Conservation (phyloP, 1,140 invertebrate species). For the Brachystomella parvula region DNA sequence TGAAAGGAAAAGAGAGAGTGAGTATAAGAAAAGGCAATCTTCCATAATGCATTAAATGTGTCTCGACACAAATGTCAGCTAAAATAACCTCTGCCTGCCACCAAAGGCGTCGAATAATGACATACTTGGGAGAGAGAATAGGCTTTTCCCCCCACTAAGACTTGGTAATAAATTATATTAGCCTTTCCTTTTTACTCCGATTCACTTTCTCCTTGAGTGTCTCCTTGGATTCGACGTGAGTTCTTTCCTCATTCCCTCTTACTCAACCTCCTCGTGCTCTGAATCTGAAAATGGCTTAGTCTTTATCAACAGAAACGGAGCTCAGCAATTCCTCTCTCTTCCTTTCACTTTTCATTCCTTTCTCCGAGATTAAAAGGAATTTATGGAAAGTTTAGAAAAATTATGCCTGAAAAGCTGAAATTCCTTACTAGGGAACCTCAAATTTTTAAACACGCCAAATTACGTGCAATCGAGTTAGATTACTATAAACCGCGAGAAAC, state of each 20-base stretch:
- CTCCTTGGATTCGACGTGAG: background rate
- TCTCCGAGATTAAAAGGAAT: background rate
- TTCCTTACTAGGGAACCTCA: no score
- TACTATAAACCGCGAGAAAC: no score
- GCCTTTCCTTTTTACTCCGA: conserved; percentile 15
- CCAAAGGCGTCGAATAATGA: background rate
- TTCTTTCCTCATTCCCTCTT: background rate
- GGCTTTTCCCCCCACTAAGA: conserved; percentile 5
- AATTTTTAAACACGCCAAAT: no score
- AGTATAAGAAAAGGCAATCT: conserved; percentile 35
- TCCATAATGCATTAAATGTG: conserved; percentile 38
- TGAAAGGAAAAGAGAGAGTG: background rate
- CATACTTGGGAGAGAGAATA: background rate
- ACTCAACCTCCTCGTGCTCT: background rate
- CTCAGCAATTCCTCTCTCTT: background rate
- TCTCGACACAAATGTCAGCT: conserved; percentile 34
- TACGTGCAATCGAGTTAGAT: no score
- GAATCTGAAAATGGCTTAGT: background rate
- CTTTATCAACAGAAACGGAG: background rate
- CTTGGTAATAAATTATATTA: conserved; percentile 8
- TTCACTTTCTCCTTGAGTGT: conserved; percentile 2
- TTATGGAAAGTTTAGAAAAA: no score
- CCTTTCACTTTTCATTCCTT: conserved; percentile 8
- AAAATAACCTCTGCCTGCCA: conserved; percentile 24
- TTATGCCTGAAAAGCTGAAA: background rate